Percentiles rank a stretch among this genome's conserved stretches.
These are phyloP conservation scores for Myrmecophaga tridactyla DNA, from an alignment of 2,113 vertebrate species.

Conservation along the genomic window DNA sequence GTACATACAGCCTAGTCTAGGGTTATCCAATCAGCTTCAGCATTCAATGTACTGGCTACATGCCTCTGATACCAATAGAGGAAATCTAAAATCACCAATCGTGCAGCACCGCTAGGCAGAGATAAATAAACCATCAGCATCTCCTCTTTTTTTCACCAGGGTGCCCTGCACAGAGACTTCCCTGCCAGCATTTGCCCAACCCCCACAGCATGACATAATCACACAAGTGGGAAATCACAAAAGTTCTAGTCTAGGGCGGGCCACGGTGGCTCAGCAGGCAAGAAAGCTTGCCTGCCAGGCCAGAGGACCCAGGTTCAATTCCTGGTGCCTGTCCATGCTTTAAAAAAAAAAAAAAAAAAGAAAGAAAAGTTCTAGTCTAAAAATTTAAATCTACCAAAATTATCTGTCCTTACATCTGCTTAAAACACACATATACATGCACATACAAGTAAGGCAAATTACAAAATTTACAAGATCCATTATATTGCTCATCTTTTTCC, in stretches of 20 bases:
- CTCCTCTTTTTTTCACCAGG: background rate
- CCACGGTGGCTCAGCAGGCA: too few relatives aligned
- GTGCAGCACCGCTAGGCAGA: background rate
- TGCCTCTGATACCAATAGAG: background rate
- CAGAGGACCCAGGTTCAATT: too few relatives aligned
- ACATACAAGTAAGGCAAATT: background rate
- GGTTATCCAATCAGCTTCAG: background rate
- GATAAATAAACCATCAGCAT: too few relatives aligned
- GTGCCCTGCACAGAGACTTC: fast-evolving
- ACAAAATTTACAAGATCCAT: background rate
- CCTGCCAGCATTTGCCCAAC: background rate
- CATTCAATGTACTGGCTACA: background rate
- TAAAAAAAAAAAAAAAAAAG: too few relatives aligned
- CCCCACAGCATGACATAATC: fast-evolving
- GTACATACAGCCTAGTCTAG: too few relatives aligned
- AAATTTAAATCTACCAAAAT: background rate
- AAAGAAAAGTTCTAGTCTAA: background rate
- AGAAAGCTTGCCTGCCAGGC: too few relatives aligned
- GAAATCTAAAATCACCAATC: background rate
- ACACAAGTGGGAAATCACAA: background rate
- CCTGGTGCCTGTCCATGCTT: too few relatives aligned
- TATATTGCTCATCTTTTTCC: background rate
- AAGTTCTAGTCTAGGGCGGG: background rate
- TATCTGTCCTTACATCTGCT: background rate
- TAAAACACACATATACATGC: background rate